Percentiles rank a stretch among this genome's conserved stretches.
Evolutionary conservation across 2,797 vertebrate genomes (phyloP).

Genomic region (Pangasius macronema): DNA sequence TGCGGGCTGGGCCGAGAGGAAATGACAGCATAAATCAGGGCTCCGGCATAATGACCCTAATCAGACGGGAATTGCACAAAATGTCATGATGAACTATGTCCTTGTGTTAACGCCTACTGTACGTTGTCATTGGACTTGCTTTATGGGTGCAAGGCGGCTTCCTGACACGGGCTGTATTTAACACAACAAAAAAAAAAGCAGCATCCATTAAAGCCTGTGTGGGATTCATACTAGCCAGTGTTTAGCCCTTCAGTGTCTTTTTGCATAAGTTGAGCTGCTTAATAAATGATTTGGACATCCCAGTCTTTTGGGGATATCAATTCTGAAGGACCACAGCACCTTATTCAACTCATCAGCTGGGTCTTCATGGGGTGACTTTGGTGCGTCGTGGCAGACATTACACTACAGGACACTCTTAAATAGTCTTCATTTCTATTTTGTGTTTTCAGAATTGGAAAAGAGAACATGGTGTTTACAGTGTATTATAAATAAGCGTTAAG

Average conservation of each 20-base stretch:
- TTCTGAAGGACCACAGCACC: neutral
- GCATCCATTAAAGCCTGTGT: slow-evolving; percentile 90
- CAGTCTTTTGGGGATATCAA: slow-evolving; percentile 48
- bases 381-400: neutral
- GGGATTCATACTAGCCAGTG: slow-evolving; percentile 89
- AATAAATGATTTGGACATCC: slow-evolving; percentile 75
- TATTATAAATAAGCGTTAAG: neutral
- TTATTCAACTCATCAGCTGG: neutral
- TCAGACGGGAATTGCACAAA: slow-evolving; percentile 99
- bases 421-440: neutral
- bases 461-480: neutral
- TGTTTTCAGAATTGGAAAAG: neutral
- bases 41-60: slow-evolving; percentile 99
- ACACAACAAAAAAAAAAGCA: slow-evolving; percentile 80
- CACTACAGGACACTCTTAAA: too few species aligned
- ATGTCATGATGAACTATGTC: slow-evolving; percentile 99
- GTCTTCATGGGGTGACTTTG: neutral
- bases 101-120: slow-evolving; percentile 99
- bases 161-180: slow-evolving; percentile 98
- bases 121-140: slow-evolving; percentile 97
- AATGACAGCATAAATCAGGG: slow-evolving; percentile 99
- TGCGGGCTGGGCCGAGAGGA: slow-evolving; percentile 99
- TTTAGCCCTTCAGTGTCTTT: slow-evolving; percentile 87
- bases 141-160: slow-evolving; percentile 96
- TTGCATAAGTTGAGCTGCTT: slow-evolving; percentile 91